Evolutionary conservation across 2,888 invertebrate genomes (phyloP).

Genomic region (Carpatolechia fugitivella): DNA sequence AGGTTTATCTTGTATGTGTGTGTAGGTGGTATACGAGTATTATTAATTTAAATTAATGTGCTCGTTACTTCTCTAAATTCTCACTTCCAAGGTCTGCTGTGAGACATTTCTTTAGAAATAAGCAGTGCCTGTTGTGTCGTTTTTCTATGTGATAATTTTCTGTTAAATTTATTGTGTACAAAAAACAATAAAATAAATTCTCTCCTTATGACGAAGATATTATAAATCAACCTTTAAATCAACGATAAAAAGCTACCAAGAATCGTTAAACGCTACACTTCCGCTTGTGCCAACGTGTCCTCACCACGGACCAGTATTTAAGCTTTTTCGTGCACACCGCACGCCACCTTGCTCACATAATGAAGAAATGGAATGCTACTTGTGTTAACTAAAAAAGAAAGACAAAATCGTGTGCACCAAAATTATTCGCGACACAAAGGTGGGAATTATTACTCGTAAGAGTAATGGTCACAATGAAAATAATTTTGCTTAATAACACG

Average conservation of each 20-base stretch:
- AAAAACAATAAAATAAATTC: too few species aligned
- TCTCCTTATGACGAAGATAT: too few species aligned
- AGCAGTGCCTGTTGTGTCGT: too few species aligned
- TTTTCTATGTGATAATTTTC: too few species aligned
- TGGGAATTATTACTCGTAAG: slow-evolving; percentile 38
- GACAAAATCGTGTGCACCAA: slow-evolving; percentile 37
- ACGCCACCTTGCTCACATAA: slow-evolving; percentile 23
- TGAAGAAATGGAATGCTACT: slow-evolving; percentile 53
- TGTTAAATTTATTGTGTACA: too few species aligned
- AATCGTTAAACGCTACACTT: background rate
- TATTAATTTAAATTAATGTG: too few species aligned
- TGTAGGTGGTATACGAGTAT: too few species aligned
- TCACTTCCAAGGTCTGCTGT: too few species aligned
- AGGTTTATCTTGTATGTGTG: too few species aligned
- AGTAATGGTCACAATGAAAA: slow-evolving; percentile 24
- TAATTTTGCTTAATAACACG: slow-evolving; percentile 16
- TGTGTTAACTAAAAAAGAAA: slow-evolving; percentile 44
- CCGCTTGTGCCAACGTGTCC: background rate
- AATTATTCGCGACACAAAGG: slow-evolving; percentile 44
- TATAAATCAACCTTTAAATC: background rate
- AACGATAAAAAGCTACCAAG: background rate
- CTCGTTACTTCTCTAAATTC: too few species aligned
- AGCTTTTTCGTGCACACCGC: slow-evolving; percentile 11
- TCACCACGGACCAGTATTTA: background rate
- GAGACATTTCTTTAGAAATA: too few species aligned